Evolutionary conservation across 2,888 invertebrate genomes (phyloP), one percentile per base, ranked within the genome.

Genomic region (Esperia sulphurella): DNA sequence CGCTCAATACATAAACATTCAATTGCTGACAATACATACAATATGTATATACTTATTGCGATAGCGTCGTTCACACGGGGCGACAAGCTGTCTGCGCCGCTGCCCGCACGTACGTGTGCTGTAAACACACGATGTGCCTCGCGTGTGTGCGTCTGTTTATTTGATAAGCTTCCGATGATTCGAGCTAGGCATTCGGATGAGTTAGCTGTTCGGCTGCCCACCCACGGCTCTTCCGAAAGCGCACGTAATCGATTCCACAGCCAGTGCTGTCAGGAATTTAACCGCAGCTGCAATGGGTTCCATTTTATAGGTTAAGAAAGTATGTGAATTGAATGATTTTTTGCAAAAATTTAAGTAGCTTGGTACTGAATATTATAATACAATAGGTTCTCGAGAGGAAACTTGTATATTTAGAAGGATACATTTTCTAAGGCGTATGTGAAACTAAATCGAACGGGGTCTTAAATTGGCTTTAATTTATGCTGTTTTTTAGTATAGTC

Each of bases 11-110:
- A 67, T 83, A 81, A 81, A 82, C 81, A 78, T 79, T 77, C 72
- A 72, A 81, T 81, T 79, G 82, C 77, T 78, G 72, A 71, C 71
- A 66, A 68, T 75, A 74, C 71, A 75, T 79, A 75, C 65, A 66
- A 70, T 74, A 79, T 69, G 65, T 79, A 80, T 71, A 70, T 83
- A 83, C 74, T 75, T 82, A 81, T 75, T 73, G 77, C 72, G 79
- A 83, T 86, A 83, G 79, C 74, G 81, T 71, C 80, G 82, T 83
- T 83, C 79, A 75, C 82, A 79, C 77, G 77, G 41, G 85, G 89
- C 89, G 89, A 89, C 89, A 88, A 70, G 84, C 89, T 78, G 89
- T 89, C 89, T 89, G 88, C 81, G 75, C 58, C 76, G 80, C 21
- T 62, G 75, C 71, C 72, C 7, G 67, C 78, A 74, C 73, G 79